Evolutionary conservation across 2,797 vertebrate species (phyloP), one percentile per base, ranked within the genome.

Genomic region (Acipenser transmontanus): DNA sequence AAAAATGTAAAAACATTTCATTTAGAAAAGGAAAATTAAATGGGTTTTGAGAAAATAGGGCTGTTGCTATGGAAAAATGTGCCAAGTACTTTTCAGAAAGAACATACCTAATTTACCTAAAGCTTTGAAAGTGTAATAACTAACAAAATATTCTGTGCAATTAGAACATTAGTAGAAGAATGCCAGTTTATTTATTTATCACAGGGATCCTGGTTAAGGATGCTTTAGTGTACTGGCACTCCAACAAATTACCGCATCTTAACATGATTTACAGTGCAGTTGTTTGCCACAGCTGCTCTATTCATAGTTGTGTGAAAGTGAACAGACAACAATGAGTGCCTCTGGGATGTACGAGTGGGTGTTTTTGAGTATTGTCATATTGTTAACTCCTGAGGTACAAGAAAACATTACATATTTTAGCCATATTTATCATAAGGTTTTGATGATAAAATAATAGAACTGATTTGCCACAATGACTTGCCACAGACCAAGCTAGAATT

Each of bases 241-340:
- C 50, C 50, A 47, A 54, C 51, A n/a, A 11, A 49, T 59, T 49
- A 8, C 4, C 47, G 14, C 49, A 49, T 12, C 72, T 82, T 76
- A 76, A 79, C 80, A 69, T 70, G 62, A 71, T 77, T 79, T 70
- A 75, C 8, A 59, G 66, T 73, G 78, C 71, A 80, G 61, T 70
- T 78, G 72, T 69, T 74, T 73, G 74, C 79, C 75, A 77, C 73
- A 80, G 81, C 75, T 66, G 63, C 1, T 66, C 76, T 69, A 78
- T 80, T 82, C 70, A 68, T 74, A 81, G 75, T 56, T 68, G 2
- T 81, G 64, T 64, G 71, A 68, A 74, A 76, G 60, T 8, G 59
- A 80, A 80, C 70, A 11, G 54, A 77, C 71, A 77, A 66, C 50
- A 70, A 50, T 70, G 74, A 81, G 70, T 14, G 56, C 60, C 71